Percentiles rank a stretch among this genome's conserved stretches.
Evolutionary conservation across 2,113 vertebrate species (phyloP).

Genomic region (Rhinopomastus cyanomelas): DNA sequence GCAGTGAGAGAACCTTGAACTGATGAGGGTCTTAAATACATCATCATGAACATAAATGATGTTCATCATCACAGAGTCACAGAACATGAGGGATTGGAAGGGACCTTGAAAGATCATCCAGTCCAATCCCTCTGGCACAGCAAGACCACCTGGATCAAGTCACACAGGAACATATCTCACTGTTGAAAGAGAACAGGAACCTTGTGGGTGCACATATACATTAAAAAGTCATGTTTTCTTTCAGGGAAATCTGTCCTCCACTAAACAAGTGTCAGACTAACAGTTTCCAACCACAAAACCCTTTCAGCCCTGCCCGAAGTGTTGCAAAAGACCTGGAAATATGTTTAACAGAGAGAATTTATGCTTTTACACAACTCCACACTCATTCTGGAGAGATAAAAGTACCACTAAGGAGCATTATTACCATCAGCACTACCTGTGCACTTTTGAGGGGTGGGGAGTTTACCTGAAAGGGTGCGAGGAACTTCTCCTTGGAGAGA

Average conservation of each 20-base stretch:
- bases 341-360: background rate
- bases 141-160: too few species aligned
- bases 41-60: too few species aligned
- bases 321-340: background rate
- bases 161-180: too few species aligned
- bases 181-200: too few species aligned
- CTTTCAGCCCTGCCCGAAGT: background rate
- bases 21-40: too few species aligned
- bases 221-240: fast-evolving
- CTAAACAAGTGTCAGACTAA: background rate
- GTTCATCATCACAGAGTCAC: too few species aligned
- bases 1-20: background rate
- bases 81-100: too few species aligned
- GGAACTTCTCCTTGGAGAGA: conserved; percentile 91
- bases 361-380: fast-evolving
- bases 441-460: fast-evolving
- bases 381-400: background rate
- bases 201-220: background rate
- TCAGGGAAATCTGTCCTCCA: background rate
- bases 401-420: background rate
- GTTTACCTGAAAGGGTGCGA: conserved; percentile 85
- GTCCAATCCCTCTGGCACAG: too few species aligned
- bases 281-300: background rate
- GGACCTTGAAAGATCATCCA: too few species aligned
- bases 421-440: background rate